phyloP scores from a whole-genome alignment of 2,113 vertebrate species.

The Baryphthengus martii region DNA sequence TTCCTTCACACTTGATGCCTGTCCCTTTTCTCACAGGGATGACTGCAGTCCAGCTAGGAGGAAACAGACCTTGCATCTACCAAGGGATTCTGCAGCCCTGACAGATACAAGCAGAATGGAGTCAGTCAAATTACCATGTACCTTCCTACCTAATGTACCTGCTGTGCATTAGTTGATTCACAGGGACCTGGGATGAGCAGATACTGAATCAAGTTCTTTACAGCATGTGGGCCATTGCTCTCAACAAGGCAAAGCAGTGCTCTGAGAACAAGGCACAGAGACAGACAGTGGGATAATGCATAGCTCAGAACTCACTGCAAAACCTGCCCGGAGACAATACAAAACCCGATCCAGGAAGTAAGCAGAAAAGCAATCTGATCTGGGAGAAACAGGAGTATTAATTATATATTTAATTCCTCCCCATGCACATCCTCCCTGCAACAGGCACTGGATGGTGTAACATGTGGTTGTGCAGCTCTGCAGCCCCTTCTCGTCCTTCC shows the following conservation, averaged over 20 bases:
- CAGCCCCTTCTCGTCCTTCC: not conserved
- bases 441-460: not conserved
- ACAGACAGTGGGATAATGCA: not conserved
- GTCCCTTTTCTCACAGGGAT: not conserved
- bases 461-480: not conserved
- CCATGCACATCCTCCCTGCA: not conserved
- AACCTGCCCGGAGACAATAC: not conserved
- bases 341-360: not conserved
- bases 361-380: not conserved
- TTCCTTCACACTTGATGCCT: not conserved
- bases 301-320: not conserved
- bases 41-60: not conserved
- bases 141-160: not conserved
- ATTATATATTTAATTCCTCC: not conserved
- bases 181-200: not conserved
- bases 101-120: not conserved
- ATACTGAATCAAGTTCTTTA: not conserved
- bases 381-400: not conserved
- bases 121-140: not conserved
- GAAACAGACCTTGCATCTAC: not conserved
- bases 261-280: not conserved
- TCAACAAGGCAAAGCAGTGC: accelerated
- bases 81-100: not conserved
- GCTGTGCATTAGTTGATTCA: not conserved
- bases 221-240: not conserved